Conservation (phyloP, 1,140 invertebrate species). For the Hycleus cichorii region DNA sequence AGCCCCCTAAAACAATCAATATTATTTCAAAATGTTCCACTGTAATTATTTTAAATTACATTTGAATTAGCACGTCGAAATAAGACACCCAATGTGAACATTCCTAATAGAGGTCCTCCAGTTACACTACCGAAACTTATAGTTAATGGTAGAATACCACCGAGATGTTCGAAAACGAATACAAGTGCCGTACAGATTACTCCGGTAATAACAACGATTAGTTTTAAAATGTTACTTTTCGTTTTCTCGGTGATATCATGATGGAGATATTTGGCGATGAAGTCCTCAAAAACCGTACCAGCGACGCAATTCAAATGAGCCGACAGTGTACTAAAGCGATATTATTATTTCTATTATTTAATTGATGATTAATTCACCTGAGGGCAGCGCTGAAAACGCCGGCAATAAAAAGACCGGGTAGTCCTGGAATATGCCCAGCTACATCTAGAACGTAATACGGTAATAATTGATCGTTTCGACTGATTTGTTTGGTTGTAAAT, state of each 20-base stretch:
- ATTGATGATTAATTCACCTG: slow-evolving; percentile 41
- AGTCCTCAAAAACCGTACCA: slow-evolving; percentile 61
- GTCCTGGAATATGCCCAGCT: slow-evolving; percentile 43
- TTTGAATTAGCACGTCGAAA: slow-evolving; percentile 55
- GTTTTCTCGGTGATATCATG: slow-evolving; percentile 41
- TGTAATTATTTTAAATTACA: slow-evolving; percentile 32
- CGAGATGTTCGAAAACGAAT: slow-evolving; percentile 54
- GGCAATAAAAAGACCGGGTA: slow-evolving; percentile 57
- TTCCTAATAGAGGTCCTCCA: slow-evolving; percentile 55
- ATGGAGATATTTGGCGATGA: slow-evolving; percentile 43
- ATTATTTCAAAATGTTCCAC: not conserved
- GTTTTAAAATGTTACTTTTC: slow-evolving; percentile 48
- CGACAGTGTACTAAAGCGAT: slow-evolving; percentile 52
- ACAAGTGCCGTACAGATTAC: slow-evolving; percentile 50
- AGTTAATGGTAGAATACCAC: slow-evolving; percentile 53
- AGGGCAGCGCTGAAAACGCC: slow-evolving; percentile 58
- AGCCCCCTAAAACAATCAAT: slow-evolving; percentile 23
- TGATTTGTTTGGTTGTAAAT: slow-evolving; percentile 47
- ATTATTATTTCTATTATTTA: not conserved
- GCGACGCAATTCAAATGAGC: slow-evolving; percentile 58
- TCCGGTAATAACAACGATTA: slow-evolving; percentile 52
- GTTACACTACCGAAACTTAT: slow-evolving; percentile 56
- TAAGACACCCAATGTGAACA: slow-evolving; percentile 61
- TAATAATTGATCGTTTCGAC: slow-evolving; percentile 44
- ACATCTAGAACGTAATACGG: slow-evolving; percentile 51